Base-by-base conservation (phyloP, 1,140 invertebrate species). In the Zelostemma sp. region DNA sequence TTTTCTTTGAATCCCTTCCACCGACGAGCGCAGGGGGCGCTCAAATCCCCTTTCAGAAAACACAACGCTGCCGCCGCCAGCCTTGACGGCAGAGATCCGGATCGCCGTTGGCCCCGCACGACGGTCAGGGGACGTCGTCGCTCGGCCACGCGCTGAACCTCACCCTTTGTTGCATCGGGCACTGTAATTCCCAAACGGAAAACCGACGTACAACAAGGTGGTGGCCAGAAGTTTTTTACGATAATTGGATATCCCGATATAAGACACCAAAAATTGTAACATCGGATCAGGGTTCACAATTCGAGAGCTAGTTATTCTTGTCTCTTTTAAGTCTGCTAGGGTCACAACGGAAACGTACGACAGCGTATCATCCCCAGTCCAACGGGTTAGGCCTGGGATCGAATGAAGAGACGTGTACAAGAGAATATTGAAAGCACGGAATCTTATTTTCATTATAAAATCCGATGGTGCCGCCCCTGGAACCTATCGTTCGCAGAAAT, bases 281-380 rank as follows among this genome's bases (percentile, higher is more conserved):
- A 3, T 72, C 63, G 0, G 77, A 82, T 45, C 66, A 40, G 33
- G 67, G 73, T 0, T 25, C 54, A 15, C 73, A 73, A 16, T 70
- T 70, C 18, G 59, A 72, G 12, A 76, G 74, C 6, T 1, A 33
- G 5, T 21, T 75, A 1, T 75, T 73, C 40, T 41, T 8, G 1
- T 16, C 62, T 12, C 68, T 80, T 41, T 46, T 68, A 18, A 47
- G 68, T 17, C 45, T 74, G 9, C 16, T 72, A 5, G 77, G 79
- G 15, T 41, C 33, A 25, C 15, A 63, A 35, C 38, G 41, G n/a
- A 50, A 62, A 18, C 48, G 12, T 45, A 58, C 61, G 6, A 71
- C 75, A 18, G 21, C 68, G 1, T 83, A 83, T 47, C 82, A 85
- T 47, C 81, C 82, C 6, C 45, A 53, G 15, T 62, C 77, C 18